Base-by-base conservation (phyloP, 2,797 vertebrate species). In the Myripristis murdjan region DNA sequence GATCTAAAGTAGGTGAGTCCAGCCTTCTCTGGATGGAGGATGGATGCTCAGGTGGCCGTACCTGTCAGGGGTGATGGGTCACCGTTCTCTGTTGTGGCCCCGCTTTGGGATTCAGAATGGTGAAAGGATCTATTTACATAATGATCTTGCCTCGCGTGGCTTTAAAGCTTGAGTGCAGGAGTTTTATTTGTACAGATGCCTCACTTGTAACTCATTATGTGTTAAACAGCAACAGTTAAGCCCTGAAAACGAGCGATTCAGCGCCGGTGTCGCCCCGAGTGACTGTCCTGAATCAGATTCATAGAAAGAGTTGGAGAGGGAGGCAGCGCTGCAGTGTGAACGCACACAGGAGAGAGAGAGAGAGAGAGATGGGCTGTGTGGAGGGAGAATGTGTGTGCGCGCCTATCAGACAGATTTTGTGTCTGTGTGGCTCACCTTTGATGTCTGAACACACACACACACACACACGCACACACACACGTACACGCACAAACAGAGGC, bases 361-460 rank as follows among this genome's bases (percentile, higher is more conserved):
- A 67, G 64, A 66, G 60, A 26, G 63, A 26, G 60, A 75, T 73
- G 48, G n/a, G 70, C 16, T 20, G 62, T 66, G 71, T 22, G 64
- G 31, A 26, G 48, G 37, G 55, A 49, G 62, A 47, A 14, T 46
- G 81, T 82, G 81, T 68, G 80, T 82, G 81, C 68, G 80, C 5
- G 73, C 20, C 74, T 79, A 87, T 90, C 82, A 84, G 83, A 85
- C 75, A 70, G 81, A 90, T 86, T 91, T 79, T 81, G 83, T 82
- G 79, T 87, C 75, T 86, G 82, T 86, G 88, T 83, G 87, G 77
- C 85, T 90, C 60, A 26, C 82, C 87, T 92, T 92, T 91, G 89
- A 92, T 86, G 85, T 90, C 75, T 55, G 43, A 84, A 83, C 81
- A 58, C 82, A 69, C 80, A 44, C 71, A 61, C 56, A 26, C 62